phyloP scores from a whole-genome alignment of 2,888 invertebrate genomes.

The Eupeodes luniger region DNA sequence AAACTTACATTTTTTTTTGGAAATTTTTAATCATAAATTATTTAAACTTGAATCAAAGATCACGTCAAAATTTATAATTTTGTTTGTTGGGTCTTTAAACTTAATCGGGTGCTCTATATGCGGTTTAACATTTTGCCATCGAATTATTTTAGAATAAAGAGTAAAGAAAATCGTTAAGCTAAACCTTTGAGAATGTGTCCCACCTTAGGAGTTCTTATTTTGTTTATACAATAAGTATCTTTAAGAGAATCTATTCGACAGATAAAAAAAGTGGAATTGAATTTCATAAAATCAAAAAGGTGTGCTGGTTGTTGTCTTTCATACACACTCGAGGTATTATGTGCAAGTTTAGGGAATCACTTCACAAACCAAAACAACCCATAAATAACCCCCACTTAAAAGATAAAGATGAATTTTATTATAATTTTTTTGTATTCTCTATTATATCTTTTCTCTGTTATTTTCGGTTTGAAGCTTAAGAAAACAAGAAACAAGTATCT shows the following conservation, averaged over 20 bases:
- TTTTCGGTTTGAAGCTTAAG: background rate
- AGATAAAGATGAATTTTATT: constrained; percentile 73
- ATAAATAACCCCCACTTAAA: constrained; percentile 73
- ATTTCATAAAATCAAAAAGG: constrained; percentile 44
- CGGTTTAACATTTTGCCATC: constrained; percentile 3
- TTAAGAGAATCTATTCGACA: constrained; percentile 44
- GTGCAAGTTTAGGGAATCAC: constrained; percentile 50
- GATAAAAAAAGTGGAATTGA: constrained; percentile 60
- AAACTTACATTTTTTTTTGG: background rate
- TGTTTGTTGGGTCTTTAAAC: constrained; percentile 9
- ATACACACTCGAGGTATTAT: constrained; percentile 15
- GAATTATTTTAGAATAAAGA: constrained; percentile 28
- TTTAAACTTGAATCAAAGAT: background rate
- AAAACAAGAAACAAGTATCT: constrained; percentile 22
- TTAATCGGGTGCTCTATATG: constrained; percentile 39
- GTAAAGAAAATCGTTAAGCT: constrained; percentile 2
- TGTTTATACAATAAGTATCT: background rate
- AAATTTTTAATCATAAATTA: constrained; percentile 1
- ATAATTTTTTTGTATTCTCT: constrained; percentile 41
- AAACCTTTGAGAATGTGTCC: constrained; percentile 1
- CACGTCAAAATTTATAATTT: background rate
- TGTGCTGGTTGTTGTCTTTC: constrained; percentile 3
- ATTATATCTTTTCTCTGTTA: background rate
- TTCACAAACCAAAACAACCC: constrained; percentile 59
- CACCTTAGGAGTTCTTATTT: constrained; percentile 11